Conservation (phyloP, 2,113 vertebrate species). For the Lontra canadensis region DNA sequence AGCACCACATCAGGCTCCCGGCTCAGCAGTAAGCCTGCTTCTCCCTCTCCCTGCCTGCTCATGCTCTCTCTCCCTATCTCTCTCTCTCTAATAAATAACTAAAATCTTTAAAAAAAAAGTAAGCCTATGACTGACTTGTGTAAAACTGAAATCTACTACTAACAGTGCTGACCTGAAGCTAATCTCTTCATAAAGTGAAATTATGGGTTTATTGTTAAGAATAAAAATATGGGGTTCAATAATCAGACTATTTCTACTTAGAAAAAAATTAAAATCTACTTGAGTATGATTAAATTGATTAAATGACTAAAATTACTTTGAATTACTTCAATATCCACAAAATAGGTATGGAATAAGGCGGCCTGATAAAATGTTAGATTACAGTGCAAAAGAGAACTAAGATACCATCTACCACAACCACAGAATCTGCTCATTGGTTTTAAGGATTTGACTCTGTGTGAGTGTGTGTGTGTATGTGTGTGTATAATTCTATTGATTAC, state of each 20-base stretch:
- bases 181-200: neutral
- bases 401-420: neutral
- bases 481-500: neutral
- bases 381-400: neutral
- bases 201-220: neutral
- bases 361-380: neutral
- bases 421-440: neutral
- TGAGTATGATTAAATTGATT: neutral
- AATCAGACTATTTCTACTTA: neutral
- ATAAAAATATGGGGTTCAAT: neutral
- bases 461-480: neutral
- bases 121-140: neutral
- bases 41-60: neutral
- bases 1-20: neutral
- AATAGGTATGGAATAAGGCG: neutral
- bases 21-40: neutral
- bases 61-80: neutral
- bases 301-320: neutral
- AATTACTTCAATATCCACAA: neutral
- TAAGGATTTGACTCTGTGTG: neutral
- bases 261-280: neutral
- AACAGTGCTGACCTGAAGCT: neutral
- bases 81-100: neutral
- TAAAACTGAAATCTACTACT: neutral
- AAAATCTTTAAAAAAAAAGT: neutral